Conservation (phyloP, 2,888 invertebrate genomes). For the Ichneumoninae sp. region DNA sequence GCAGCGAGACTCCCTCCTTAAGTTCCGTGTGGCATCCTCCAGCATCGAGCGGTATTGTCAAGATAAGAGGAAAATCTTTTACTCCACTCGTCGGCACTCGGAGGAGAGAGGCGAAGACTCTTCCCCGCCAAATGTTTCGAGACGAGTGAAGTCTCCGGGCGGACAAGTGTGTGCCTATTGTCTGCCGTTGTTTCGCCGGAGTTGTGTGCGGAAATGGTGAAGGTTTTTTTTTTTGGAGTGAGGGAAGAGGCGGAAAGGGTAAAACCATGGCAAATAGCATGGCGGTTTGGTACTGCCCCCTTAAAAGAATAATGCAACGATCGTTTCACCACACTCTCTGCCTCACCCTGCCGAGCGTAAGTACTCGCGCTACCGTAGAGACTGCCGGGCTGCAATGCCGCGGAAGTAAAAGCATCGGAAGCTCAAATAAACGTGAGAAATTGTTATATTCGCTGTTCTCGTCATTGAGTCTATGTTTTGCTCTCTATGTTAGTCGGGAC, state of each 20-base stretch:
- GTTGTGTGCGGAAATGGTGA: slow-evolving; percentile 33
- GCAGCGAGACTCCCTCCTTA: neutral
- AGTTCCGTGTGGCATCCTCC: slow-evolving; percentile 21
- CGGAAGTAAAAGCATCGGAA: slow-evolving; percentile 39
- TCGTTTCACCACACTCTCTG: slow-evolving; percentile 26
- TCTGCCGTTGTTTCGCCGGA: neutral
- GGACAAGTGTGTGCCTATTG: slow-evolving; percentile 38
- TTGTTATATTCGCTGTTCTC: slow-evolving; percentile 14
- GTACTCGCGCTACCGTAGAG: slow-evolving; percentile 34
- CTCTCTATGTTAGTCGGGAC: neutral
- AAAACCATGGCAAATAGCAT: slow-evolving; percentile 52
- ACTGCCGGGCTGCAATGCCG: slow-evolving; percentile 16
- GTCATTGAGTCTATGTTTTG: neutral
- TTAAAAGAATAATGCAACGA: slow-evolving; percentile 63
- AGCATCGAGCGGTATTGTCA: slow-evolving; percentile 57
- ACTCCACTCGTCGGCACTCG: slow-evolving; percentile 44
- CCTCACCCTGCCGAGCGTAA: neutral
- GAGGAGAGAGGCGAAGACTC: slow-evolving; percentile 23
- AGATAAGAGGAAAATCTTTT: slow-evolving; percentile 57
- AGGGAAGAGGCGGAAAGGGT: slow-evolving; percentile 47
- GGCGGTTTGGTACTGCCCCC: slow-evolving; percentile 56
- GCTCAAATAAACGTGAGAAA: slow-evolving; percentile 27
- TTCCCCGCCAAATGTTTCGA: slow-evolving; percentile 58
- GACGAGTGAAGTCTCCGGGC: slow-evolving; percentile 59
- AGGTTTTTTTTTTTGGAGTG: slow-evolving; percentile 39